These are phyloP conservation scores for Oreocharis arfaki DNA, from an alignment of 2,113 vertebrate species.

Conservation along the genomic window DNA sequence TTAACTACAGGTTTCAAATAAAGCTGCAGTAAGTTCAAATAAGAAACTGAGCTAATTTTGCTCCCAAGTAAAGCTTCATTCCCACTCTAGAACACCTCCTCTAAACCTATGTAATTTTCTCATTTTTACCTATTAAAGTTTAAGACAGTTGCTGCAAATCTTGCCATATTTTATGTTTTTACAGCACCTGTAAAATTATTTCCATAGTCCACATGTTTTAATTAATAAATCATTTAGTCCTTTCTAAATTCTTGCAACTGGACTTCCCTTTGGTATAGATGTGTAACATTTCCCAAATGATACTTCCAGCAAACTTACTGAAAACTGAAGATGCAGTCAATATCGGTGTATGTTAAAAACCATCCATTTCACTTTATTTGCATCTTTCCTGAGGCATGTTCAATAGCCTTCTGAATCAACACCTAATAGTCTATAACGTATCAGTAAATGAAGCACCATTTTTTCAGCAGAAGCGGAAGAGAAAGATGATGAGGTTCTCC, in stretches of 20 bases:
- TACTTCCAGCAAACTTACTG: background rate
- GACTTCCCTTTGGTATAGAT: background rate
- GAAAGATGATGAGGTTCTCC: background rate
- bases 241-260: background rate
- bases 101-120: background rate
- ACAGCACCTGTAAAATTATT: background rate
- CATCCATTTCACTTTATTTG: background rate
- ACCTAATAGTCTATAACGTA: background rate
- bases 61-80: background rate
- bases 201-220: background rate
- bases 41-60: background rate
- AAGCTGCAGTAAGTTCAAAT: background rate
- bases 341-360: background rate
- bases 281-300: background rate
- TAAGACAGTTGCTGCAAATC: background rate
- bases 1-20: background rate
- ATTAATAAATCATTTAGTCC: background rate
- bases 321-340: background rate
- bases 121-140: background rate
- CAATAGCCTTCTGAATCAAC: background rate
- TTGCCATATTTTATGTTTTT: background rate
- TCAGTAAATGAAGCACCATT: background rate
- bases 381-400: background rate
- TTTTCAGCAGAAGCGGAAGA: background rate
- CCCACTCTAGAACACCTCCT: background rate